Evolutionary conservation across 2,888 invertebrate genomes (phyloP).

Genomic region (Dynastes hyllus): DNA sequence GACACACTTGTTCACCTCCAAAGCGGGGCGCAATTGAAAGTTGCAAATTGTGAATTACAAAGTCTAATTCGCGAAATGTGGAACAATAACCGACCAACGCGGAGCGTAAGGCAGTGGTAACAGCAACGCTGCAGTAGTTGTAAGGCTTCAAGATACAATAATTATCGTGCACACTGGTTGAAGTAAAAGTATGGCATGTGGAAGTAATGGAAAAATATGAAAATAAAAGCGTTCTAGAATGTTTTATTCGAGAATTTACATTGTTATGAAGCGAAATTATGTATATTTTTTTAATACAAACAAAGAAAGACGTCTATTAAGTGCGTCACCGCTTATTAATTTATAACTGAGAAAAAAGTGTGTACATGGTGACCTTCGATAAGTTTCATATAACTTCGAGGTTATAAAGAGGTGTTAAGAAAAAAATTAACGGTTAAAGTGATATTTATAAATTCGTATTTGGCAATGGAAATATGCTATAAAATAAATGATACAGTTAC

Average conservation of each 20-base stretch:
- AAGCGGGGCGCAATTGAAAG: constrained; percentile 45
- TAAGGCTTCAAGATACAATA: background rate
- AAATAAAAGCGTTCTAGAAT: constrained; percentile 2
- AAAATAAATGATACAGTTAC: background rate
- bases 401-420: background rate
- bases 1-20: constrained; percentile 47
- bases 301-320: background rate
- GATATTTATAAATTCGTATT: background rate
- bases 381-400: background rate
- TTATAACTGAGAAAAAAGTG: background rate
- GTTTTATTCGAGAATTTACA: constrained; percentile 1
- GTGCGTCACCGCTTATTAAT: background rate
- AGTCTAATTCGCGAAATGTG: constrained; percentile 46
- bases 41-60: constrained; percentile 43
- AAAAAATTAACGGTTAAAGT: background rate
- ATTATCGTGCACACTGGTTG: background rate
- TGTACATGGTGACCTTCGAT: background rate
- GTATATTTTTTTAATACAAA: background rate
- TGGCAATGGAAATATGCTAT: background rate
- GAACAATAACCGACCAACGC: constrained; percentile 36
- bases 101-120: background rate
- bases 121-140: background rate
- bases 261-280: background rate
- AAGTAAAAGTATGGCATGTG: constrained; percentile 8
- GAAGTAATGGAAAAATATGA: constrained; percentile 16